These are phyloP conservation scores for Ceriagrion tenellum DNA, from an alignment of 2,888 invertebrate species.

Conservation along the genomic window DNA sequence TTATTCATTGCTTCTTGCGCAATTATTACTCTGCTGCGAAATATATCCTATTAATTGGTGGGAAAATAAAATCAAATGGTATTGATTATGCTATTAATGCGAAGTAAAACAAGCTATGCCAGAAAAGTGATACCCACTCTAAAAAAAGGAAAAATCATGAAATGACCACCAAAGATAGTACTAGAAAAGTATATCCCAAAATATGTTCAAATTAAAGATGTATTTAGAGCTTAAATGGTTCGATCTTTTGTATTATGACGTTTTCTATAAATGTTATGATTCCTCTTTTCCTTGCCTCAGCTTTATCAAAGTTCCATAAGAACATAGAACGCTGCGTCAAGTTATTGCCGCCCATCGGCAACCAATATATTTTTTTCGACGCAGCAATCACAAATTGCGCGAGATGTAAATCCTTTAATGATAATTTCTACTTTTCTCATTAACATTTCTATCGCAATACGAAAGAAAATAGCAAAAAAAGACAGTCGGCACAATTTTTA, in stretches of 20 bases:
- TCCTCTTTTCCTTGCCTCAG: neutral
- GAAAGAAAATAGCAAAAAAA: slow-evolving; percentile 11
- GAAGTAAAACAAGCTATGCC: too few species aligned
- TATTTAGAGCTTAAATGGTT: too few species aligned
- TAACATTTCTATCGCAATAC: slow-evolving; percentile 25
- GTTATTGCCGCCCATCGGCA: neutral
- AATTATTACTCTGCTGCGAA: too few species aligned
- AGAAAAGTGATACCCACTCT: too few species aligned
- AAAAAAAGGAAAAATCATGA: too few species aligned
- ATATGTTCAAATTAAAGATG: too few species aligned
- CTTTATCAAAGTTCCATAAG: neutral
- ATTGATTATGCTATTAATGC: too few species aligned
- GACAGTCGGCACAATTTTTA: slow-evolving; percentile 11
- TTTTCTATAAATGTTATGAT: neutral
- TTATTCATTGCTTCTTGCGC: too few species aligned
- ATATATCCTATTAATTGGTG: too few species aligned
- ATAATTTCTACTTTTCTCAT: slow-evolving; percentile 21
- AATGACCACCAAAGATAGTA: too few species aligned
- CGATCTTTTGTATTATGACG: neutral
- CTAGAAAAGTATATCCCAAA: too few species aligned
- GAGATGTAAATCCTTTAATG: neutral
- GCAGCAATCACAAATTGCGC: neutral
- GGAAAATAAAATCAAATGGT: too few species aligned
- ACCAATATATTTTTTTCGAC: neutral
- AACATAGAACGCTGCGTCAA: neutral